Evolutionary conservation across 2,888 invertebrate genomes (phyloP).

Genomic region (Agrenia bidenticulata): DNA sequence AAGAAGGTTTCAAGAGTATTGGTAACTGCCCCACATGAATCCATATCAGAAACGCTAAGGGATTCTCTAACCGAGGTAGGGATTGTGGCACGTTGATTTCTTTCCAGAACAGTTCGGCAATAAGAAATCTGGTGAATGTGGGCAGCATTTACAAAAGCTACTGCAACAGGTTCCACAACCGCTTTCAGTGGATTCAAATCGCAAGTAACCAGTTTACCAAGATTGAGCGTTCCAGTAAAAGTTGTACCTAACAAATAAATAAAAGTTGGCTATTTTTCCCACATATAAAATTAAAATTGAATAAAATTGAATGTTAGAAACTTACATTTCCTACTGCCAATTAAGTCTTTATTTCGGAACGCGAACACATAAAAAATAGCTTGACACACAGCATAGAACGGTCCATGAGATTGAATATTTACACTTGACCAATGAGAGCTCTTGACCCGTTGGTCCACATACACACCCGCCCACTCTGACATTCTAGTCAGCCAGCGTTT

Average conservation of each 20-base stretch:
- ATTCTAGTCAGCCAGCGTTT: constrained; percentile 69
- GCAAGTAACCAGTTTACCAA: constrained; percentile 82
- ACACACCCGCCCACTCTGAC: constrained; percentile 80
- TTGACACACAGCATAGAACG: constrained; percentile 91
- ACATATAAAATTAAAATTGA: constrained; percentile 12
- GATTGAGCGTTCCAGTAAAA: constrained; percentile 59
- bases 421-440: constrained; percentile 60
- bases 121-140: constrained; percentile 85
- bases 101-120: constrained; percentile 85
- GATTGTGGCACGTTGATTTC: constrained; percentile 61
- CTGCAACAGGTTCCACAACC: constrained; percentile 74
- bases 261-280: neutral
- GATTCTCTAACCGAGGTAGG: constrained; percentile 35
- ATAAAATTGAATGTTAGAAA: constrained; percentile 16
- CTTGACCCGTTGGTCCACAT: constrained; percentile 70
- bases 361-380: constrained; percentile 88
- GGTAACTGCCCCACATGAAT: constrained; percentile 21
- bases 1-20: constrained; percentile 68
- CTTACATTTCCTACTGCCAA: constrained; percentile 74
- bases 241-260: constrained; percentile 31
- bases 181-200: constrained; percentile 83
- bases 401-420: constrained; percentile 72
- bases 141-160: constrained; percentile 78
- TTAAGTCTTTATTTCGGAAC: constrained; percentile 82
- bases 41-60: constrained; percentile 24